phyloP scores from a whole-genome alignment of 2,888 invertebrate genomes.

The Eilema griseolum region DNA sequence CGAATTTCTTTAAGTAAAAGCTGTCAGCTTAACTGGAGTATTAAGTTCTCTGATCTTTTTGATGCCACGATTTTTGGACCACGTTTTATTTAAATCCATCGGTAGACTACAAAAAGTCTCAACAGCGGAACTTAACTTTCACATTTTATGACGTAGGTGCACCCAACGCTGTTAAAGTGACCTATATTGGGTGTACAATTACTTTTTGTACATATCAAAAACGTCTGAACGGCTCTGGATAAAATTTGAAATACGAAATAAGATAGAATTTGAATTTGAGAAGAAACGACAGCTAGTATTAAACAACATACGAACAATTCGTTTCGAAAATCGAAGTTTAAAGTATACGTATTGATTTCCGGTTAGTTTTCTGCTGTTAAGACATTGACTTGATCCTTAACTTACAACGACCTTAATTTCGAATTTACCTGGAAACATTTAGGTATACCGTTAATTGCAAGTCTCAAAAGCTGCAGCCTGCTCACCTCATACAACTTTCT shows the following conservation, averaged over 20 bases:
- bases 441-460: not conserved
- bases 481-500: constrained; percentile 13
- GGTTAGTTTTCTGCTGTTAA: not conserved
- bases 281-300: too few relatives aligned
- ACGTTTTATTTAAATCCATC: not conserved
- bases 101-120: not conserved
- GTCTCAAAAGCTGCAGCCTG: not conserved
- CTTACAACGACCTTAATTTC: not conserved
- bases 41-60: not conserved
- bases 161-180: not conserved
- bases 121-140: not conserved
- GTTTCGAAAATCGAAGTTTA: not conserved
- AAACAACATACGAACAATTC: not conserved
- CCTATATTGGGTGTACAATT: not conserved
- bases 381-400: not conserved
- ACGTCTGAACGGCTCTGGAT: too few relatives aligned
- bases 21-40: not conserved
- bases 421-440: not conserved
- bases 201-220: not conserved
- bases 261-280: too few relatives aligned
- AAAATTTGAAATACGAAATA: too few relatives aligned
- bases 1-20: not conserved
- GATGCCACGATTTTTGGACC: not conserved
- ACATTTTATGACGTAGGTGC: not conserved
- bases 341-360: not conserved